phyloP scores from a whole-genome alignment of 2,797 vertebrate species.

The Tamandua tetradactyla region DNA sequence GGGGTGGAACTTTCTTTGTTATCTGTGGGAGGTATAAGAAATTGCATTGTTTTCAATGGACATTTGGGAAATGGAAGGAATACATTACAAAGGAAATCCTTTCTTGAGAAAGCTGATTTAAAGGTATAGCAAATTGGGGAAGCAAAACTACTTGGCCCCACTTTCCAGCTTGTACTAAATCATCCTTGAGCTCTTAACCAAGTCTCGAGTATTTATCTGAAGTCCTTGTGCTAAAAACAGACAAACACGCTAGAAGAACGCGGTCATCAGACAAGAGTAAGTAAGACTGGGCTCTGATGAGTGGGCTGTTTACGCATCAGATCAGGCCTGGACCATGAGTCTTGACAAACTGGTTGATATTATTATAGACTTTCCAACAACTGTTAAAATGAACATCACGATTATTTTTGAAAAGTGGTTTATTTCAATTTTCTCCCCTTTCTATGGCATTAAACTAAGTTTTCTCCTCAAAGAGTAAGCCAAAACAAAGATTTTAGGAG shows the following conservation, averaged over 20 bases:
- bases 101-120: background rate
- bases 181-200: slow-evolving; percentile 14
- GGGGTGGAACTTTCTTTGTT: background rate
- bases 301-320: background rate
- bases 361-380: background rate
- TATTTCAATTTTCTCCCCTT: background rate
- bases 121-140: background rate
- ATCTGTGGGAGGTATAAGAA: background rate
- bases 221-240: background rate
- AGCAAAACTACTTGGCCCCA: too few relatives aligned
- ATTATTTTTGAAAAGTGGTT: slow-evolving; percentile 39
- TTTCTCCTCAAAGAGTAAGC: slow-evolving; percentile 31
- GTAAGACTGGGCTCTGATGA: background rate
- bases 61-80: background rate
- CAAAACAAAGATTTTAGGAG: background rate
- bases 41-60: background rate
- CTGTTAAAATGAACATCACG: background rate
- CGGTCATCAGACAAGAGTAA: background rate
- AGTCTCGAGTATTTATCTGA: slow-evolving; percentile 36
- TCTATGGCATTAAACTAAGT: background rate
- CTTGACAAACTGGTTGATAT: background rate
- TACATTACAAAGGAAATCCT: background rate
- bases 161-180: too few relatives aligned
- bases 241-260: background rate
- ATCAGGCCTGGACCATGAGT: background rate